Conservation (phyloP, 2,113 vertebrate species). For the Ailuropoda melanoleuca region DNA sequence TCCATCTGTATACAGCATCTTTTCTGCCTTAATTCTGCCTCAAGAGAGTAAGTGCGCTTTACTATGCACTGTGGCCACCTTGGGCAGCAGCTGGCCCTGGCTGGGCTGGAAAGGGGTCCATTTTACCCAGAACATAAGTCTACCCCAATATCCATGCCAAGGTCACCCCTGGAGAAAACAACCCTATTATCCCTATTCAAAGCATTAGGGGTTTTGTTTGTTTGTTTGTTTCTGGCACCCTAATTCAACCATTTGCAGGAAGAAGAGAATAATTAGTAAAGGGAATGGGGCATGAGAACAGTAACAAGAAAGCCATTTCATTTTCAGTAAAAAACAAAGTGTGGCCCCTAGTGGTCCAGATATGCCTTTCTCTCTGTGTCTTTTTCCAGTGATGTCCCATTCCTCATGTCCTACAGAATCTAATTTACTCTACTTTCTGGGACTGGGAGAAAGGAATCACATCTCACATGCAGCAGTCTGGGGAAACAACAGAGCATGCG, state of each 20-base stretch:
- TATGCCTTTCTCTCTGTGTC: background rate
- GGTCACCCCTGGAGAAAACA: background rate
- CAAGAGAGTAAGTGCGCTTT: fast-evolving
- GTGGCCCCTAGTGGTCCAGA: background rate
- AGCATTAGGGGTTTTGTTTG: background rate
- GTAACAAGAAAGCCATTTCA: background rate
- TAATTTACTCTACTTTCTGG: background rate
- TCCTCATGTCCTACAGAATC: background rate
- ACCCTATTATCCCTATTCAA: fast-evolving
- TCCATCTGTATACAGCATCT: background rate
- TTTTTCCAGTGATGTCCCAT: background rate
- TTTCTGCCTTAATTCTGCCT: no score
- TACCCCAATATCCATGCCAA: fast-evolving
- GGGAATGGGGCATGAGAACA: background rate
- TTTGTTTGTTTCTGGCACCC: fast-evolving
- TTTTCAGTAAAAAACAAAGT: background rate
- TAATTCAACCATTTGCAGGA: no score
- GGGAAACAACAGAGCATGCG: background rate
- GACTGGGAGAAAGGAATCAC: background rate
- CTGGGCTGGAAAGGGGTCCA: fast-evolving
- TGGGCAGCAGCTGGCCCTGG: background rate
- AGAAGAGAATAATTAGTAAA: background rate
- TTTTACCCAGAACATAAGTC: no score
- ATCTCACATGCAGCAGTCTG: background rate
- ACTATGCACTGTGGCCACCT: fast-evolving